These are phyloP conservation scores for Scylla paramamosain DNA, from an alignment of 1,140 invertebrate genomes.

Conservation along the genomic window DNA sequence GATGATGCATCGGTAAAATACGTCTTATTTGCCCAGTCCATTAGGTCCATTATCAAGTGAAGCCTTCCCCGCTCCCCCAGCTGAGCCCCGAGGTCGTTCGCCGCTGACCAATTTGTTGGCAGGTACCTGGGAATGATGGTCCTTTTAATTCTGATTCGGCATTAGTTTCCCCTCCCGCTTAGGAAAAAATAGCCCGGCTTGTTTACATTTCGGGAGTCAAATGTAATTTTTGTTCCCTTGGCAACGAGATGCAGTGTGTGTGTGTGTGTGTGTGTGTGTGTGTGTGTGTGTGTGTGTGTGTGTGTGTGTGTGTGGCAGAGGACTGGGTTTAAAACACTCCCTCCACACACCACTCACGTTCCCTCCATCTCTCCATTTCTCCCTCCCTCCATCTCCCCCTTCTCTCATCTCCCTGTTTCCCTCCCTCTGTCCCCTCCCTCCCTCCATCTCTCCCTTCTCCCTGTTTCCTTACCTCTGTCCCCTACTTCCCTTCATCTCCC, in stretches of 20 bases:
- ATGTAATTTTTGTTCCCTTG: conserved; percentile 53
- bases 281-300: conserved; percentile 25
- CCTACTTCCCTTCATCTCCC: neutral
- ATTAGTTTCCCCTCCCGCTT: conserved; percentile 36
- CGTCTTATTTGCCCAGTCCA: conserved; percentile 28
- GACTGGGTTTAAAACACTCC: neutral
- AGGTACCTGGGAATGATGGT: conserved; percentile 50
- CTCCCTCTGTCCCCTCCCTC: neutral
- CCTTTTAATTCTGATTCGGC: conserved; percentile 63
- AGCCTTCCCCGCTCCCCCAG: neutral
- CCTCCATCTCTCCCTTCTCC: neutral
- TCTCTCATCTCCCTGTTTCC: neutral
- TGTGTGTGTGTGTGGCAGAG: conserved; percentile 29
- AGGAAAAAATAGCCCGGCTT: conserved; percentile 7
- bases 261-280: conserved; percentile 40
- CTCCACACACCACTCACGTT: neutral
- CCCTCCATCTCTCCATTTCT: neutral
- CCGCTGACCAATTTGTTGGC: conserved; percentile 61
- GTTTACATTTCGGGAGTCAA: conserved; percentile 55
- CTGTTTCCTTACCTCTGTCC: neutral
- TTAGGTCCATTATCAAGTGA: conserved; percentile 44
- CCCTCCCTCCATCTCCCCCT: neutral
- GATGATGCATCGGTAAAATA: conserved; percentile 39
- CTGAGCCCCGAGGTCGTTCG: conserved; percentile 45
- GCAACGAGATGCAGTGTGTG: neutral